Evolutionary conservation across 2,113 vertebrate species (phyloP).

Genomic region (Murina feae): DNA sequence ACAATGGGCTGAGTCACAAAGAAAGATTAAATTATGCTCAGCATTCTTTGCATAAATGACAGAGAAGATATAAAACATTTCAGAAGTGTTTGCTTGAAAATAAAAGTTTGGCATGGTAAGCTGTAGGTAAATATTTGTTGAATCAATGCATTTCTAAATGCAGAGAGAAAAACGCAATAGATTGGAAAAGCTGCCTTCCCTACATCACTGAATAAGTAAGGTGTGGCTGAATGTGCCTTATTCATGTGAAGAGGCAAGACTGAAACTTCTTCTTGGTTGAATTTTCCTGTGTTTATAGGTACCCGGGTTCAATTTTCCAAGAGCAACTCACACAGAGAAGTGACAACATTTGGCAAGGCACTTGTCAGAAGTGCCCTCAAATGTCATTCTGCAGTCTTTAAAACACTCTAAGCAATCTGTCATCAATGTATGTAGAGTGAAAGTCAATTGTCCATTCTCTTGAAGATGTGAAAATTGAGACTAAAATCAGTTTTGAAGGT

Average conservation of each 20-base stretch:
- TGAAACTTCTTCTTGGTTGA: not conserved
- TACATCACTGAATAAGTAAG: not conserved
- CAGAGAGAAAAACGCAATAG: not conserved
- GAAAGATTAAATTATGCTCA: conserved; percentile 25
- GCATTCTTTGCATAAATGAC: conserved; percentile 16
- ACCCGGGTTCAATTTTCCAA: not conserved
- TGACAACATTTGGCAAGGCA: conserved; percentile 18
- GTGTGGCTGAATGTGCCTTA: not conserved
- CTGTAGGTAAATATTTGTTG: not conserved
- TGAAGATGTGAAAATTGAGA: conserved; percentile 8
- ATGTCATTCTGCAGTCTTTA: conserved; percentile 5
- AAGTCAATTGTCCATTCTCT: conserved; percentile 1
- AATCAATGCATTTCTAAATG: not conserved
- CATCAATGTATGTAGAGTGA: not conserved
- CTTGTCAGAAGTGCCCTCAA: conserved; percentile 26
- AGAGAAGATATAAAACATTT: not conserved
- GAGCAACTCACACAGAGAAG: conserved; percentile 1
- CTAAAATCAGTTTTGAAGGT: conserved; percentile 18
- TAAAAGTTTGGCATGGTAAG: not conserved
- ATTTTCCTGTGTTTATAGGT: conserved; percentile 6
- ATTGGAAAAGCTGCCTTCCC: not conserved
- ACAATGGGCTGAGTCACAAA: not conserved
- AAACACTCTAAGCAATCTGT: conserved; percentile 14
- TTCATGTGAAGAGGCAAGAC: not conserved
- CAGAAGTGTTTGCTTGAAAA: conserved; percentile 31